Percentiles rank a stretch among this genome's conserved stretches.
Conservation (phyloP, 2,888 invertebrate genomes). For the Amphipyra tragopoginis region DNA sequence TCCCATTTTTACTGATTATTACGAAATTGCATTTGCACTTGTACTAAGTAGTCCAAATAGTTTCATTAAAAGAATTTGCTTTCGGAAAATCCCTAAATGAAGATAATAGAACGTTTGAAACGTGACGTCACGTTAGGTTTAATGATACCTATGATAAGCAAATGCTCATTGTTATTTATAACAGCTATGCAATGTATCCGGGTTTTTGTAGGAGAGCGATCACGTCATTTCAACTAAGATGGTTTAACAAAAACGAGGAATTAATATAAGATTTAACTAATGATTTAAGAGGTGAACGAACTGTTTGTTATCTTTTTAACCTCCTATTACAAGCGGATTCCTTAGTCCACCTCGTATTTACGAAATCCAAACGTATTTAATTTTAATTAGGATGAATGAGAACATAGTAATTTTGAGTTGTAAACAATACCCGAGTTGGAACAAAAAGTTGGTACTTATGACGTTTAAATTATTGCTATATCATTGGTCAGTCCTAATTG, state of each 20-base stretch:
- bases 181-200: constrained; percentile 66
- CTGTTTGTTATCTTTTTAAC: constrained; percentile 54
- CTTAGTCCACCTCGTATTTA: constrained; percentile 25
- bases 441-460: constrained; percentile 30
- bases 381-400: constrained; percentile 45
- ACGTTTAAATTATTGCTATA: constrained; percentile 2
- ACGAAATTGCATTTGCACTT: not conserved
- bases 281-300: constrained; percentile 56
- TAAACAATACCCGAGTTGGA: constrained; percentile 40
- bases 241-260: constrained; percentile 63
- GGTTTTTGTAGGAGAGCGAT: constrained; percentile 69
- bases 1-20: not conserved
- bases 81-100: constrained; percentile 27
- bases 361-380: constrained; percentile 22
- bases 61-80: not conserved
- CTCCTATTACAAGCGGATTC: constrained; percentile 46
- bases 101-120: constrained; percentile 12
- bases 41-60: not conserved
- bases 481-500: constrained; percentile 1
- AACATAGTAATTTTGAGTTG: constrained; percentile 55
- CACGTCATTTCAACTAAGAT: constrained; percentile 67
- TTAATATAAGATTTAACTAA: constrained; percentile 60
- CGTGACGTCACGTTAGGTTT: constrained; percentile 34
- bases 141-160: constrained; percentile 52
- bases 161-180: constrained; percentile 59